A percentile compares a stretch with the other conserved stretches of the same genome.
Evolutionary conservation across 2,888 invertebrate species (phyloP).

Genomic region (Agrotis clavis): DNA sequence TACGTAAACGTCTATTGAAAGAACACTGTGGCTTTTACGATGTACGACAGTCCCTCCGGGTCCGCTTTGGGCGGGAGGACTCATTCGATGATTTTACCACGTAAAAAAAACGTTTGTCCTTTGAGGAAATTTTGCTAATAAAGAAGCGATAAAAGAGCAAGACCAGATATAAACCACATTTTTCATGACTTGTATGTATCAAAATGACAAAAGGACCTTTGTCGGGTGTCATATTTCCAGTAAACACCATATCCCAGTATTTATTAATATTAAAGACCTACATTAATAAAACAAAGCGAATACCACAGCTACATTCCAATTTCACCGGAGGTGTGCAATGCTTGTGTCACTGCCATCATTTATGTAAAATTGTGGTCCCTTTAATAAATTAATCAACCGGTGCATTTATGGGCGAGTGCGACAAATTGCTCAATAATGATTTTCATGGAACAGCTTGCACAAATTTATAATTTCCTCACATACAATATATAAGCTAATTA

Average conservation of each 20-base stretch:
- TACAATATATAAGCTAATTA: slow-evolving; percentile 70
- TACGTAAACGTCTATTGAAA: too few relatives aligned
- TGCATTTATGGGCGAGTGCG: slow-evolving; percentile 80
- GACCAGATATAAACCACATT: background rate
- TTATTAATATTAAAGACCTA: slow-evolving; percentile 36
- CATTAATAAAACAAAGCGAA: slow-evolving; percentile 43
- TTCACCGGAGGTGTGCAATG: slow-evolving; percentile 43
- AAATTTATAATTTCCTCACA: slow-evolving; percentile 78
- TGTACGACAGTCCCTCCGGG: too few relatives aligned
- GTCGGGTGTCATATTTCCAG: slow-evolving; percentile 7
- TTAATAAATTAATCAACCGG: slow-evolving; percentile 85
- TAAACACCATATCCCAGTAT: slow-evolving; percentile 30
- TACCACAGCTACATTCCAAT: slow-evolving; percentile 47
- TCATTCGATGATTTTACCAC: too few relatives aligned
- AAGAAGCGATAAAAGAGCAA: background rate
- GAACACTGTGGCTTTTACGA: too few relatives aligned
- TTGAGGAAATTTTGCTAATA: background rate
- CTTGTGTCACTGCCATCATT: slow-evolving; percentile 71
- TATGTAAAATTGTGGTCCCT: slow-evolving; percentile 79
- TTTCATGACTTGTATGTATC: background rate
- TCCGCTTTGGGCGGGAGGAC: too few relatives aligned
- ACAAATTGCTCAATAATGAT: slow-evolving; percentile 84
- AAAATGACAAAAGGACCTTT: slow-evolving; percentile 21
- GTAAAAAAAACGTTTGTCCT: too few relatives aligned
- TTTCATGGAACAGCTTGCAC: slow-evolving; percentile 78